Evolutionary conservation across 2,888 invertebrate genomes (phyloP).

Genomic region (Germaria angustata): DNA sequence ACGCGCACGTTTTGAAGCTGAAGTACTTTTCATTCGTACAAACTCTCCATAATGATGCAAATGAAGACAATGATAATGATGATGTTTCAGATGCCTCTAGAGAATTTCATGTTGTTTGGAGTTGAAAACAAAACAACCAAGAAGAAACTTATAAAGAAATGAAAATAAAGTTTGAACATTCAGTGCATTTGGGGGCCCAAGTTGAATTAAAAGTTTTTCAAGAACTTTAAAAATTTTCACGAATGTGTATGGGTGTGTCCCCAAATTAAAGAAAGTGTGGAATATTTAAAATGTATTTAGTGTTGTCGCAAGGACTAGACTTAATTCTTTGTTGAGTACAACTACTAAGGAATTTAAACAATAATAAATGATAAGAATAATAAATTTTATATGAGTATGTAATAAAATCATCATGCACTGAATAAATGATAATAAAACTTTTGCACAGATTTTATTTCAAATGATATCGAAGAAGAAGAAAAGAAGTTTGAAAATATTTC

Average conservation of each 20-base stretch:
- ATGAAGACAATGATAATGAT: constrained; percentile 9
- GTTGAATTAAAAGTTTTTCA: constrained; percentile 61
- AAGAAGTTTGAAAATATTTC: not conserved
- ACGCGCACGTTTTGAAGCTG: constrained; percentile 40
- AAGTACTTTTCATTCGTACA: not conserved
- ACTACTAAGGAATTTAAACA: constrained; percentile 64
- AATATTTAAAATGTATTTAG: constrained; percentile 1
- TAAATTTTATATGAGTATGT: constrained; percentile 20
- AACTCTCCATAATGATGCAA: not conserved
- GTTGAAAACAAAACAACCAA: not conserved
- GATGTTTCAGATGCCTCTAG: constrained; percentile 44
- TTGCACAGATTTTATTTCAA: constrained; percentile 44
- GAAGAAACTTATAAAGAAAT: not conserved
- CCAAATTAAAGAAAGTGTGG: not conserved
- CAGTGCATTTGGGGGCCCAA: constrained; percentile 60
- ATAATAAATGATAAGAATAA: constrained; percentile 62
- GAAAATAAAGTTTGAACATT: constrained; percentile 58
- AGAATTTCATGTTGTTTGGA: constrained; percentile 31
- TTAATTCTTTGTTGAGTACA: constrained; percentile 22
- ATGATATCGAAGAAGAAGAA: constrained; percentile 3
- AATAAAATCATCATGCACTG: not conserved
- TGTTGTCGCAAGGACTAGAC: not conserved
- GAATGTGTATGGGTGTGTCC: not conserved
- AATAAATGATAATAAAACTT: constrained; percentile 7
- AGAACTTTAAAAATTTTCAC: constrained; percentile 52